Base-by-base conservation (phyloP, 2,888 invertebrate species). In the Sphaerophoria taeniata region DNA sequence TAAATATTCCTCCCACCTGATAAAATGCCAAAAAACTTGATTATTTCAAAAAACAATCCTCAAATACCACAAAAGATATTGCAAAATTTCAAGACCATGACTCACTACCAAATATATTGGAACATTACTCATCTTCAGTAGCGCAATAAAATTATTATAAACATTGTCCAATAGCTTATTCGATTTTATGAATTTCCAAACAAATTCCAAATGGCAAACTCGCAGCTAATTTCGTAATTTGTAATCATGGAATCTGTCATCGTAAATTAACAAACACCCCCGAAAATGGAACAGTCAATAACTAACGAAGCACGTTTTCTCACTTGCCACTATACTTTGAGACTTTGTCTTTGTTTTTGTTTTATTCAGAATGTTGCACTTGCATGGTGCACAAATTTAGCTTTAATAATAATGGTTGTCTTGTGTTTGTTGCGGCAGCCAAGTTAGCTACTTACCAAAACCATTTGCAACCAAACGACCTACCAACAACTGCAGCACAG, bases 251-350 rank as follows among this genome's bases (percentile, higher is more conserved):
- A 79, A 83, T 83, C 79, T 74, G 79, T 79, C 72, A 55, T 79
- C 79, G 63, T 74, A 79, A 83, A 83, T 79, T 73, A 70, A 74
- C 63, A 79, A 63, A 79, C 74, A 74, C 78, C 83, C 74, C 83
- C 83, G 74, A 83, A 65, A 83, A 83, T 83, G 83, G 79, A 74
- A 79, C 65, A 74, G 51, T 73, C 81, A 76, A 81, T 72, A 73
- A 70, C 76, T 73, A 77, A 81, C 73, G 81, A 85, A 85, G 85
- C 85, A 85, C 81, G 81, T 85, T 85, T 85, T 85, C 76, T 60
- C 81, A 73, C 73, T 81, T 85, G 81, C 58, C 53, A 55, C 51
- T 16, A 34, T 7, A n/a, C 5, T 61, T 43, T 24, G 47, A 65
- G 63, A 24, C 49, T 34, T 65, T 71, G 71, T 39, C 7, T 39